Evolutionary conservation across 2,888 invertebrate species (phyloP).

Genomic region (Cephonodes hylas): DNA sequence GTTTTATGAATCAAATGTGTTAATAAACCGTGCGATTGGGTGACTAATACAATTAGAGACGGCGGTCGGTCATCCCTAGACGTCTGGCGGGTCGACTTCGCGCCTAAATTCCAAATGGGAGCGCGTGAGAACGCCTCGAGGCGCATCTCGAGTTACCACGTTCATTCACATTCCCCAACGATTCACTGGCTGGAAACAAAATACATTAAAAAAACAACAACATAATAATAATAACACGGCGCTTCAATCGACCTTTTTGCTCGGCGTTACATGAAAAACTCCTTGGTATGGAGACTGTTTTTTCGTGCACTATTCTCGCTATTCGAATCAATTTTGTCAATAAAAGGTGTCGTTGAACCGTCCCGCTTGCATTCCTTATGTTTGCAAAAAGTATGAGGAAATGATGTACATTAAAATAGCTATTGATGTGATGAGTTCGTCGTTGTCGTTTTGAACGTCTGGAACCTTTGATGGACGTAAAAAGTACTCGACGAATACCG

Average conservation of each 20-base stretch:
- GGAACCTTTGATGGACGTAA: not conserved
- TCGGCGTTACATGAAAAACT: slow-evolving; percentile 15
- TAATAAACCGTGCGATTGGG: slow-evolving; percentile 1
- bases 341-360: slow-evolving; percentile 25
- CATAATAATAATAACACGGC: slow-evolving; percentile 24
- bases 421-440: not conserved
- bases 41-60: slow-evolving; percentile 13
- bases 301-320: not conserved
- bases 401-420: slow-evolving; percentile 10
- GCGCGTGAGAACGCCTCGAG: slow-evolving; percentile 69
- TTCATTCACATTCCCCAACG: slow-evolving; percentile 57
- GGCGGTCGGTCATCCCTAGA: slow-evolving; percentile 31
- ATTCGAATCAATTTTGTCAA: slow-evolving; percentile 12
- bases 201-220: slow-evolving; percentile 13
- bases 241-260: slow-evolving; percentile 44
- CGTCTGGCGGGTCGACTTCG: slow-evolving; percentile 54
- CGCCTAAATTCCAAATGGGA: slow-evolving; percentile 69
- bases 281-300: not conserved
- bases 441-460: not conserved
- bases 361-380: slow-evolving; percentile 6
- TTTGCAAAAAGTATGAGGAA: slow-evolving; percentile 13
- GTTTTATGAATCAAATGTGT: slow-evolving; percentile 3
- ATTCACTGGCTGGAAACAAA: slow-evolving; percentile 1
- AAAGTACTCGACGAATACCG: not conserved
- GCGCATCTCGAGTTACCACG: slow-evolving; percentile 54